A percentile compares a stretch with the other conserved stretches of the same genome.
phyloP scores from a whole-genome alignment of 2,113 vertebrate genomes.

The Cathartes aura region DNA sequence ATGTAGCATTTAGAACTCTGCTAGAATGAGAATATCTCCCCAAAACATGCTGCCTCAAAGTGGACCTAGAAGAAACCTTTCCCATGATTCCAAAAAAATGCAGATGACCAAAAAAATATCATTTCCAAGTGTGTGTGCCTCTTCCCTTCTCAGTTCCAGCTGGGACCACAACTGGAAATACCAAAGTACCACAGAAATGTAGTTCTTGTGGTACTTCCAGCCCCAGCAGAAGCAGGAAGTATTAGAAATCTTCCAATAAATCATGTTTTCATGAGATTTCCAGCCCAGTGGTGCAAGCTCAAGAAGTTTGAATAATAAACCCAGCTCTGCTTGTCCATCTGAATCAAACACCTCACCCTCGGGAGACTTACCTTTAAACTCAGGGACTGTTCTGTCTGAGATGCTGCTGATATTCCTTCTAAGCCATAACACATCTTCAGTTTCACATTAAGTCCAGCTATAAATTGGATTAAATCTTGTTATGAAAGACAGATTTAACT shows the following conservation, averaged over 20 bases:
- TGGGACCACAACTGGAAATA: constrained; percentile 57
- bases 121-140: constrained; percentile 46
- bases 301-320: constrained; percentile 16
- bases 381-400: background rate
- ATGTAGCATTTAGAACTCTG: background rate
- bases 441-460: constrained; percentile 8
- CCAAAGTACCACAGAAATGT: constrained; percentile 68
- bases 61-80: constrained; percentile 8
- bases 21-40: background rate
- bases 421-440: background rate
- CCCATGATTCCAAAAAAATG: background rate
- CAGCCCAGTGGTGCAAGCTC: background rate
- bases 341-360: background rate
- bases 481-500: constrained; percentile 30
- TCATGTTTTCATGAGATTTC: constrained; percentile 54
- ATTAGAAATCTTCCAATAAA: constrained; percentile 66
- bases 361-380: background rate
- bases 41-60: background rate
- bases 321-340: background rate
- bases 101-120: background rate
- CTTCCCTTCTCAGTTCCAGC: constrained; percentile 38
- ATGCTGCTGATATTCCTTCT: background rate
- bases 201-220: constrained; percentile 61
- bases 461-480: constrained; percentile 1
- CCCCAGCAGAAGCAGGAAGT: constrained; percentile 59